These are phyloP conservation scores for Stercorarius parasiticus DNA, from an alignment of 2,113 vertebrate genomes.

Conservation along the genomic window DNA sequence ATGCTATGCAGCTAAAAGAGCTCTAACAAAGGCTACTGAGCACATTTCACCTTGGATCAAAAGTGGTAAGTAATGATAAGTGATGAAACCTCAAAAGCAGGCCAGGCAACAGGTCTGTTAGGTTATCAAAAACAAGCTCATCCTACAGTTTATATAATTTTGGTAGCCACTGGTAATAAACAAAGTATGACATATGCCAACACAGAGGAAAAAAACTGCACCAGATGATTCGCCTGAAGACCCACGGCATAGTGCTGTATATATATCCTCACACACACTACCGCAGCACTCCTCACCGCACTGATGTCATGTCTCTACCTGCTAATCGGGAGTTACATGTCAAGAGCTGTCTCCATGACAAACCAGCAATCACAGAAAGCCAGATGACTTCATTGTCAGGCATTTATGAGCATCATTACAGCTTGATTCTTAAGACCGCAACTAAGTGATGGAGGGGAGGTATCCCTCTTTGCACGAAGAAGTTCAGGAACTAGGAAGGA, in stretches of 20 bases:
- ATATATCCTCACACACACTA: neutral
- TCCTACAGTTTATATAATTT: neutral
- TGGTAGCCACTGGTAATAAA: neutral
- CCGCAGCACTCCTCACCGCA: neutral
- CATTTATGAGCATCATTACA: neutral
- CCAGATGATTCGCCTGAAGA: neutral
- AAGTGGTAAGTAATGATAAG: neutral
- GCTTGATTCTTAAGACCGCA: neutral
- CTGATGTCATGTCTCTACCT: neutral
- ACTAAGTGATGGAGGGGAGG: neutral
- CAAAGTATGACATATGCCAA: neutral
- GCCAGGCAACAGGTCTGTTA: neutral
- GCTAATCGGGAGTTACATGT: neutral
- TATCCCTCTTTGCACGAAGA: neutral
- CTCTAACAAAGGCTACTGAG: neutral
- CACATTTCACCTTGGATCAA: neutral
- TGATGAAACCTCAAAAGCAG: neutral
- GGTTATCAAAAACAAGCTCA: neutral
- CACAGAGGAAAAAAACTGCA: neutral
- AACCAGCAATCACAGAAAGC: neutral
- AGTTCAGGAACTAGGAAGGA: neutral
- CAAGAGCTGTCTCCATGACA: neutral
- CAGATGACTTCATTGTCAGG: neutral
- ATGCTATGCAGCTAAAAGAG: neutral
- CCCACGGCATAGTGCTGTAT: neutral